Base-by-base conservation (phyloP, 2,113 vertebrate species). In the Zonotrichia leucophrys region DNA sequence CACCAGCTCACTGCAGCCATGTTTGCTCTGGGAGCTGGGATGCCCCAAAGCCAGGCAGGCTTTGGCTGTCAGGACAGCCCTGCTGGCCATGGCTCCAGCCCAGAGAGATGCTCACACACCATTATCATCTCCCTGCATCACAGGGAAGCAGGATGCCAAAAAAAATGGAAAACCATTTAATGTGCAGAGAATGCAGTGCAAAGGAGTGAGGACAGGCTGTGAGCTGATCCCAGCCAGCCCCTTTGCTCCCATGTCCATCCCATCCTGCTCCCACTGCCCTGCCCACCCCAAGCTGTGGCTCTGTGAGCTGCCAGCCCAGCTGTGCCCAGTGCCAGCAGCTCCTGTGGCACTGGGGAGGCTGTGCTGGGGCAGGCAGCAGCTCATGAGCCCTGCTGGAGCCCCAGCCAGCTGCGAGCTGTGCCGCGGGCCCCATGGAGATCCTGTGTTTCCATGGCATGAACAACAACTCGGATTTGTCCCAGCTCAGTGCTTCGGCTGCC, bases 161-260 rank as follows among this genome's bases (percentile, higher is more conserved):
- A 52, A 24, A 24, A 17, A 21, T 1, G 1, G 39, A 42, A 49
- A 87, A 11, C 31, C 7, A 1, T 63, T 74, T 7, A 3, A 7
- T 0, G 8, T 9, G 37, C n/a, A 19, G n/a, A 22, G 68, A 24
- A 18, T 1, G 8, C 0, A 11, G 41, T 41, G 41, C 41, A 41
- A 41, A 41, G 41, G 41, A 59, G 74, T 0, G 37, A 64, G 82
- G 85, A 30, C 2, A 6, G 42, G 6, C 35, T 28, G 44, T 2
- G 58, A 62, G 47, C 50, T 66, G 41, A 20, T 21, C 21, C 12
- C 28, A 47, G 81, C 56, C 4, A 4, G 37, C 66, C 53, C 35
- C 17, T 2, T 8, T 2, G 14, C 49, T 25, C 62, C 69, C 92
- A 27, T 11, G 53, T 12, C 53, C 30, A 33, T 31, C 53, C 30